These are phyloP conservation scores for Apus apus DNA, from an alignment of 2,113 vertebrate genomes.

Conservation along the genomic window DNA sequence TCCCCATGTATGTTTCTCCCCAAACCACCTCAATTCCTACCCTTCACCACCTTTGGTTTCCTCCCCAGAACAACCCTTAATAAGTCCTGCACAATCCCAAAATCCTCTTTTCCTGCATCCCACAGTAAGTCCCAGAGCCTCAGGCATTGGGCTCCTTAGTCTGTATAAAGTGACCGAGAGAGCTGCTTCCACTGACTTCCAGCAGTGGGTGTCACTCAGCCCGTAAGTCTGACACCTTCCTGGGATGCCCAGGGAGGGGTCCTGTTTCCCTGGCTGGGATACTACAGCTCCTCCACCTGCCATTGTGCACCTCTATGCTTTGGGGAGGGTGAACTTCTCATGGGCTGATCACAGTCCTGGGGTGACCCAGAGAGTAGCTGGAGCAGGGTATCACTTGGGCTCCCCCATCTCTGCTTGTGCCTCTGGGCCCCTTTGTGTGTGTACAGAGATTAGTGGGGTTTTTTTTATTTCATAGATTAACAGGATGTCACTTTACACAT, in stretches of 20 bases:
- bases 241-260: background rate
- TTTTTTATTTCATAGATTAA: background rate
- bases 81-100: background rate
- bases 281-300: background rate
- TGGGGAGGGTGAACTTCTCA: background rate
- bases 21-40: background rate
- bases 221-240: background rate
- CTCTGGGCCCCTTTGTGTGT: background rate
- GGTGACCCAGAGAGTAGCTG: background rate
- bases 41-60: background rate
- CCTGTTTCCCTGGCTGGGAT: background rate
- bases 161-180: background rate
- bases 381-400: background rate
- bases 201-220: background rate
- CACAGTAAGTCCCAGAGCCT: background rate
- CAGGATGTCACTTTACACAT: background rate
- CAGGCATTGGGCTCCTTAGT: background rate
- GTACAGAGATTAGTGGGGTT: too few relatives aligned
- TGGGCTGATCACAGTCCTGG: background rate
- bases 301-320: background rate
- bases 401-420: background rate
- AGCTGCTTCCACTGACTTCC: background rate
- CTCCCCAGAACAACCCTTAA: background rate
- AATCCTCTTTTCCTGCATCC: background rate
- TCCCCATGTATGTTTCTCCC: background rate